Evolutionary conservation across 1,140 invertebrate genomes (phyloP).

Genomic region (Hesperophylax magnus): DNA sequence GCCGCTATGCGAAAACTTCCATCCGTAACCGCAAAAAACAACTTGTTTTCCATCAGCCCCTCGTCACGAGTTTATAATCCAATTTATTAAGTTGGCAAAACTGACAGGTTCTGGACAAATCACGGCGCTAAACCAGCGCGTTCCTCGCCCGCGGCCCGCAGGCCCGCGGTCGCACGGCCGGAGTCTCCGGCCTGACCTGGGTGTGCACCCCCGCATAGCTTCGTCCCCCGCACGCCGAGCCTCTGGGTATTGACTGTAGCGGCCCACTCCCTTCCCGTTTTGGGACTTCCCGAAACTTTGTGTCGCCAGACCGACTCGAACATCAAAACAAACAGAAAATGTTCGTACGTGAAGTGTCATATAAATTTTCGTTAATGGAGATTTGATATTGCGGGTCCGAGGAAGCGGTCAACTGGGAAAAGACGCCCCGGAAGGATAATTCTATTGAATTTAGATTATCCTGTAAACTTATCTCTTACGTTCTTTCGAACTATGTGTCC

Average conservation of each 20-base stretch:
- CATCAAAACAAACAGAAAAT: conserved; percentile 17
- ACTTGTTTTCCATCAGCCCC: conserved; percentile 56
- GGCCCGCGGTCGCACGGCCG: neutral
- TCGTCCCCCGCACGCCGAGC: neutral
- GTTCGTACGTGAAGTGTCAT: conserved; percentile 15
- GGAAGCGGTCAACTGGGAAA: neutral
- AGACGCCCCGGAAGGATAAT: neutral
- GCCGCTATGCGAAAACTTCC: conserved; percentile 50
- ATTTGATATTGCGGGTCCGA: conserved; percentile 8
- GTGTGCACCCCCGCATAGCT: neutral
- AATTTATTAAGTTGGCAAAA: conserved; percentile 54
- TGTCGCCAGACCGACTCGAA: conserved; percentile 13
- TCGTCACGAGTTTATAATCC: conserved; percentile 57
- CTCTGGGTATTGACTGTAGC: neutral
- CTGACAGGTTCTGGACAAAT: conserved; percentile 24
- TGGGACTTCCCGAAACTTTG: conserved; percentile 16
- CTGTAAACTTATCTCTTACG: neutral
- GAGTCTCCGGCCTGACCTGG: neutral
- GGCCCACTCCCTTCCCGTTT: neutral
- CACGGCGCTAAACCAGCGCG: neutral
- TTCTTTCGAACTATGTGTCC: neutral
- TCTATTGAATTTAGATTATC: conserved; percentile 10
- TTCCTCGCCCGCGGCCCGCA: neutral
- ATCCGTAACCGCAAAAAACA: conserved; percentile 48
- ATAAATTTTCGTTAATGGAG: conserved; percentile 28